Base-by-base conservation (phyloP, 2,888 invertebrate species). In the Meliscaeva auricollis region DNA sequence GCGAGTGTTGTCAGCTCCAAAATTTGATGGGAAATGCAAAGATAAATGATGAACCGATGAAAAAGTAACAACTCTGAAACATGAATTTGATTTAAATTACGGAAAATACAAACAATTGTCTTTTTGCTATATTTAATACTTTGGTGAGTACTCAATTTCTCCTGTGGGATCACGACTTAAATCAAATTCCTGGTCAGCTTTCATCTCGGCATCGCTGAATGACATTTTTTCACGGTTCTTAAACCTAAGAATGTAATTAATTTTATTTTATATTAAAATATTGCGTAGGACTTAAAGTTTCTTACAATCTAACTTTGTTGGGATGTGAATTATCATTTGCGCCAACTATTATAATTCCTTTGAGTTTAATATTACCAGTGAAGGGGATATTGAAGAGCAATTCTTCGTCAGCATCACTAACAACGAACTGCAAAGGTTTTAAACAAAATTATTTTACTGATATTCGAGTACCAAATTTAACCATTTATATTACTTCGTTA, bases 361-460 rank as follows among this genome's bases (percentile, higher is more conserved):
- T 98, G 64, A 99, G 93, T 92, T 99, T 99, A 1, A 99, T 94
- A 93, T 97, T 97, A 38, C 98, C 98, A 44, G 98, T 97, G 91
- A 99, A 99, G 30, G 99, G 99, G 89, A 99, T 97, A 91, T 98
- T 99, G 91, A 99, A 98, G 2, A 99, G 93, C 4, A 99, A 93
- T 92, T 99, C 99, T 92, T 97, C 97, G 93, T 99, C 99, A 1
- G 95, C 96, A 94, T 99, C 99, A 93, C 99, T 99, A 92, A 98
- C 96, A 0, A 99, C 99, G 94, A 93, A 97, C 98, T 98, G 91
- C 26, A 93, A 87, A 17, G 0, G 7, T 22, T 54, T 13, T 2
- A 0, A 35, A 3, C 9, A 1, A 35, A 6, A 17, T 58, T 38
- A 38, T 35, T 17, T 11, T 11, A 26, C n/a, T 48, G 46, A 13